Evolutionary conservation across 2,888 invertebrate species (phyloP).

Genomic region (Callosobruchus maculatus): DNA sequence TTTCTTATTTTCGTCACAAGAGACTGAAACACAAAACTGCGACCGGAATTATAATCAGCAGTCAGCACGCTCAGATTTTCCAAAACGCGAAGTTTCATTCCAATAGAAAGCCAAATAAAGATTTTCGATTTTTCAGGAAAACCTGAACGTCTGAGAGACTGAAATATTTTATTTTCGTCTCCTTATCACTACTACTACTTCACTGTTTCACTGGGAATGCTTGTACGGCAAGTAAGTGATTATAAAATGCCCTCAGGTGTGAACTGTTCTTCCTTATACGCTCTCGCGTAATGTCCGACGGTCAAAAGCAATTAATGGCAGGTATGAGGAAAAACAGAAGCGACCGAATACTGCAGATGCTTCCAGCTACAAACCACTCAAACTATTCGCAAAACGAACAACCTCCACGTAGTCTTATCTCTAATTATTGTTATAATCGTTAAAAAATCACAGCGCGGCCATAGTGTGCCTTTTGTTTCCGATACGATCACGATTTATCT

Average conservation of each 20-base stretch:
- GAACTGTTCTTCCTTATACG: background rate
- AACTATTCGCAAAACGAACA: background rate
- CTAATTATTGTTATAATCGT: background rate
- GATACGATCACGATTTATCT: background rate
- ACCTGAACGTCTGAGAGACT: too few relatives aligned
- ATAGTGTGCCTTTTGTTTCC: background rate
- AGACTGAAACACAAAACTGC: too few relatives aligned
- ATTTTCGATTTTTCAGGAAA: too few relatives aligned
- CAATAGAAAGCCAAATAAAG: too few relatives aligned
- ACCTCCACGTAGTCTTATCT: background rate
- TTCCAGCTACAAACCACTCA: background rate
- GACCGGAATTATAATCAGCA: too few relatives aligned
- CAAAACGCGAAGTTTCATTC: too few relatives aligned
- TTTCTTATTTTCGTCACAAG: too few relatives aligned
- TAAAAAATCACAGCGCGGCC: background rate
- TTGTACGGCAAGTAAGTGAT: background rate
- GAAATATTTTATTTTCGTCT: too few relatives aligned
- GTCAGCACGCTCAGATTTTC: too few relatives aligned
- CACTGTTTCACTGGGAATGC: background rate
- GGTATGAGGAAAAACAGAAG: background rate
- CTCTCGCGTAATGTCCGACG: background rate
- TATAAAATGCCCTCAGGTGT: background rate
- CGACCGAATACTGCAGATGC: background rate
- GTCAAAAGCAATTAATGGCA: background rate
- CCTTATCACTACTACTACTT: too few relatives aligned